Conservation (phyloP, 2,797 vertebrate species). For the Coilia nasus region DNA sequence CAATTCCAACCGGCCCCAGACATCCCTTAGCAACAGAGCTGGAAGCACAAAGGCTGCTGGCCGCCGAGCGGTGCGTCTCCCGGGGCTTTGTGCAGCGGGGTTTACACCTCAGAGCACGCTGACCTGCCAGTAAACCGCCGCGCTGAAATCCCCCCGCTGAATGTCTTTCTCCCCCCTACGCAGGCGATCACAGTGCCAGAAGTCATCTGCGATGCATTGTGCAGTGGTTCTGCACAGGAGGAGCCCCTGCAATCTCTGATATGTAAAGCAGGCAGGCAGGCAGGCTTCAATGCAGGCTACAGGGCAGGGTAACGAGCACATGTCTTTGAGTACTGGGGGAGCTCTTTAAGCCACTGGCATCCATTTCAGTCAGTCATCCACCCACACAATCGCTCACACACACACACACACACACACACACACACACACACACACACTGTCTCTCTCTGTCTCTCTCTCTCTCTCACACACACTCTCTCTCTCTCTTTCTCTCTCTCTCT, state of each 20-base stretch:
- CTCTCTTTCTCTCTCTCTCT: neutral
- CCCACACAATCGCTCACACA: neutral
- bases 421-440: neutral
- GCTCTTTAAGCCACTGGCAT: neutral
- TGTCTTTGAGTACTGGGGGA: neutral
- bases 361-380: neutral
- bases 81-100: neutral
- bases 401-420: neutral
- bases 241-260: neutral
- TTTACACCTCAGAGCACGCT: neutral
- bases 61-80: neutral
- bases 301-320: neutral
- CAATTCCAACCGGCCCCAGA: neutral
- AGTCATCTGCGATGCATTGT: slow-evolving; percentile 9
- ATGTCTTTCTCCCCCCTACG: neutral
- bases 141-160: neutral
- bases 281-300: too few relatives aligned
- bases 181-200: neutral
- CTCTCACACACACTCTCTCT: neutral
- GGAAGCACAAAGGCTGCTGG: neutral
- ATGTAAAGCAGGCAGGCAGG: too few relatives aligned
- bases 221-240: neutral
- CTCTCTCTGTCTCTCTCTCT: neutral
- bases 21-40: slow-evolving; percentile 9
- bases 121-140: slow-evolving; percentile 9